phyloP scores from a whole-genome alignment of 2,888 invertebrate species.

The Latrodectus hesperus region DNA sequence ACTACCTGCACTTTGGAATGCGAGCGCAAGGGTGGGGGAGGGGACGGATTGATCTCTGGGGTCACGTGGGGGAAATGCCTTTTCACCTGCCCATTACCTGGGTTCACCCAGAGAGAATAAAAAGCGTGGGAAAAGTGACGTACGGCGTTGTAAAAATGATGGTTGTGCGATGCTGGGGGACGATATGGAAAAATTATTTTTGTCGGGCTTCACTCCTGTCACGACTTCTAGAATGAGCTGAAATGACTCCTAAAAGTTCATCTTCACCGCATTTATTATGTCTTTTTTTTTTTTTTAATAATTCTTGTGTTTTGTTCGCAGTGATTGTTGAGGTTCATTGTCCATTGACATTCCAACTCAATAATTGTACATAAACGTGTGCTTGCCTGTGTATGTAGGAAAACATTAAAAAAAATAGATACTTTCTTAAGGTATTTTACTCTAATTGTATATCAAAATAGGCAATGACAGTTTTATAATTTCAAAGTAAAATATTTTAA shows the following conservation, averaged over 20 bases:
- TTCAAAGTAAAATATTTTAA: too few relatives aligned
- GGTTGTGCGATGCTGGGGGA: not conserved
- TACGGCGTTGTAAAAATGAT: not conserved
- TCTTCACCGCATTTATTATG: too few relatives aligned
- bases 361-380: too few relatives aligned
- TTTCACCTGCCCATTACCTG: conserved; percentile 5
- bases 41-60: not conserved
- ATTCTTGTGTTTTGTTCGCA: too few relatives aligned
- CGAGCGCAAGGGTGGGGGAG: not conserved
- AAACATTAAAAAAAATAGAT: too few relatives aligned
- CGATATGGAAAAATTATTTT: conserved; percentile 3
- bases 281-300: too few relatives aligned
- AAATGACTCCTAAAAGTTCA: not conserved
- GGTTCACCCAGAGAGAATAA: not conserved
- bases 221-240: not conserved
- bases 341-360: too few relatives aligned
- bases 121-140: conserved; percentile 2
- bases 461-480: too few relatives aligned
- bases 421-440: too few relatives aligned
- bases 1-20: not conserved
- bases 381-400: too few relatives aligned
- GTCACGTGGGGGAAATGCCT: conserved; percentile 2
- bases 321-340: too few relatives aligned
- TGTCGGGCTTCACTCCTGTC: not conserved
- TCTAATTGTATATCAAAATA: too few relatives aligned